A percentile compares a stretch with the other conserved stretches of the same genome.
phyloP scores from a whole-genome alignment of 2,113 vertebrate species.

The Mobula hypostoma region DNA sequence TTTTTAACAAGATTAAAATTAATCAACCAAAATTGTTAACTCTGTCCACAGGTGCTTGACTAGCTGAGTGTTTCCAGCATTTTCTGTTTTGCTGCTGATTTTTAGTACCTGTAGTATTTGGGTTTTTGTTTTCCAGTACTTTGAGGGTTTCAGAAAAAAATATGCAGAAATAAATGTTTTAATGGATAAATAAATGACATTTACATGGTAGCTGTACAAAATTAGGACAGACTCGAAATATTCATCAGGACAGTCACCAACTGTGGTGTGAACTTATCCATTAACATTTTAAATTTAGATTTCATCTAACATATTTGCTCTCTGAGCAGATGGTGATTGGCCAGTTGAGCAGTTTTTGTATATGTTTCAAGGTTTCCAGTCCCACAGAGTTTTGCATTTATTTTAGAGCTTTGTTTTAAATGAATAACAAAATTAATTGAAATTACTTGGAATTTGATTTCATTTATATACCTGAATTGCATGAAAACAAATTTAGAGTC shows the following conservation, averaged over 20 bases:
- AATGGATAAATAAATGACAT: background rate
- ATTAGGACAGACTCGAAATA: conserved; percentile 7
- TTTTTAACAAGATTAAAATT: no score
- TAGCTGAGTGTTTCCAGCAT: no score
- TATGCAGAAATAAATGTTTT: background rate
- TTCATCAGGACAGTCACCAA: background rate
- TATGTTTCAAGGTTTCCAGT: background rate
- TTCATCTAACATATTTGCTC: background rate
- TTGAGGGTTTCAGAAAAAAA: background rate
- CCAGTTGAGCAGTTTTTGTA: conserved; percentile 8
- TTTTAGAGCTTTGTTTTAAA: background rate
- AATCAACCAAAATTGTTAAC: no score
- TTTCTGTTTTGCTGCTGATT: no score
- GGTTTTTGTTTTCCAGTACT: background rate
- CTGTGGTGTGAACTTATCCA: background rate
- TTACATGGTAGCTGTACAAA: background rate
- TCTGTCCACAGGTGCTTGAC: no score
- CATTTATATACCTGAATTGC: background rate
- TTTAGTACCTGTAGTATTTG: no score
- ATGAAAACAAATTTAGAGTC: conserved; percentile 11
- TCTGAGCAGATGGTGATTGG: conserved; percentile 6
- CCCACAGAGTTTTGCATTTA: background rate
- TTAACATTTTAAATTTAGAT: conserved; percentile 13
- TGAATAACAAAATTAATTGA: conserved; percentile 25
- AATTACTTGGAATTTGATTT: conserved; percentile 1